A percentile compares a stretch with the other conserved stretches of the same genome.
Evolutionary conservation across 2,888 invertebrate genomes (phyloP).

Genomic region (Lysandra bellargus): DNA sequence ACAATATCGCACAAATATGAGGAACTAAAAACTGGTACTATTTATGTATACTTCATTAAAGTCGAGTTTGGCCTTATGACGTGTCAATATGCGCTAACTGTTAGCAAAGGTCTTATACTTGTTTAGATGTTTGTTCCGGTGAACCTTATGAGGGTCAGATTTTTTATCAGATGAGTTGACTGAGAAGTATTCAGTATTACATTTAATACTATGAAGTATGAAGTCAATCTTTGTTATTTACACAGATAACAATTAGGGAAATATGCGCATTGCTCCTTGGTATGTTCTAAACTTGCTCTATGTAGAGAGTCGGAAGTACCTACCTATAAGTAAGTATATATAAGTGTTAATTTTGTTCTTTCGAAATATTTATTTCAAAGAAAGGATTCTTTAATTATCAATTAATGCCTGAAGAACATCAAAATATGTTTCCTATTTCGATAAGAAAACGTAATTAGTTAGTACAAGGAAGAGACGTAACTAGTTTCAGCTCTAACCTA

Average conservation of each 20-base stretch:
- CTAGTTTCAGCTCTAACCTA: slow-evolving; percentile 1
- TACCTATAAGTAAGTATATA: too few relatives aligned
- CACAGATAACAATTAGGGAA: too few relatives aligned
- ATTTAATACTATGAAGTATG: not conserved
- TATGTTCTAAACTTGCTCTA: too few relatives aligned
- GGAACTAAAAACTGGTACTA: slow-evolving; percentile 6
- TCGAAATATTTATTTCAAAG: too few relatives aligned
- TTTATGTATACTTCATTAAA: slow-evolving; percentile 14
- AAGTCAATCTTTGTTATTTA: too few relatives aligned
- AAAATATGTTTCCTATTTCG: too few relatives aligned
- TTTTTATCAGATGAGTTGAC: not conserved
- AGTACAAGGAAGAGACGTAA: slow-evolving; percentile 4
- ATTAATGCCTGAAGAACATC: too few relatives aligned
- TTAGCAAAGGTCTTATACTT: slow-evolving; percentile 23
- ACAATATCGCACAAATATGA: slow-evolving; percentile 9
- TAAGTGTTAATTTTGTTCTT: too few relatives aligned
- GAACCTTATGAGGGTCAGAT: not conserved
- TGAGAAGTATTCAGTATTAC: not conserved
- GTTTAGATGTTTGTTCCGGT: slow-evolving; percentile 25
- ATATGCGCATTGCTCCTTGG: too few relatives aligned
- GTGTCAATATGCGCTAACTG: slow-evolving; percentile 15
- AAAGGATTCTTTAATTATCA: too few relatives aligned
- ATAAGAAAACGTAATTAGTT: not conserved
- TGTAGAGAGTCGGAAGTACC: too few relatives aligned
- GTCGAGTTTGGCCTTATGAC: slow-evolving; percentile 11